Evolutionary conservation across 2,113 vertebrate genomes (phyloP).

Genomic region (Stictonetta naevosa): DNA sequence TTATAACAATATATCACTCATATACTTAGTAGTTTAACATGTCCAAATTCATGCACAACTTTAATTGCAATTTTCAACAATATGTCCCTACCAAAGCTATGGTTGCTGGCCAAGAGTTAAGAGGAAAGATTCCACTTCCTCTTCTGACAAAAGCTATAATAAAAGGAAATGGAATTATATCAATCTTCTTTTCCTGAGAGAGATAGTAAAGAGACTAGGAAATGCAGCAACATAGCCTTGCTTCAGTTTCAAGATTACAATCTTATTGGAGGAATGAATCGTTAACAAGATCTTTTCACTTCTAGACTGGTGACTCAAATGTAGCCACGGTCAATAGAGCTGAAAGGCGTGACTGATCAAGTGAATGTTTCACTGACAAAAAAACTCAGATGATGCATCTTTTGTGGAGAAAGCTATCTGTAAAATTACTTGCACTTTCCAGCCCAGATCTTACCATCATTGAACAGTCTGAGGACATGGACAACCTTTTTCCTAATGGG

Average conservation of each 20-base stretch:
- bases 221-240: neutral
- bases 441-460: neutral
- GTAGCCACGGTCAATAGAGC: neutral
- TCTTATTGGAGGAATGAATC: neutral
- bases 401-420: neutral
- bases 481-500: neutral
- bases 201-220: neutral
- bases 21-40: neutral
- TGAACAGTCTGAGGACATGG: neutral
- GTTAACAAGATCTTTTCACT: slow-evolving; percentile 15
- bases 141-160: slow-evolving; percentile 3
- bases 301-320: neutral
- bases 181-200: neutral
- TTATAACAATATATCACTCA: neutral
- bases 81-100: neutral
- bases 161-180: slow-evolving; percentile 45
- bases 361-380: neutral
- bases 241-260: slow-evolving; percentile 26
- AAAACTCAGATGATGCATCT: neutral
- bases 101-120: neutral
- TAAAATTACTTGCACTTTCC: neutral
- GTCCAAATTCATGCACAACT: neutral
- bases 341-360: neutral
- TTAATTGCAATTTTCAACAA: neutral
- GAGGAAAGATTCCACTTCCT: slow-evolving; percentile 37